phyloP scores from a whole-genome alignment of 2,888 invertebrate genomes.

The Thymelicus sylvestris region DNA sequence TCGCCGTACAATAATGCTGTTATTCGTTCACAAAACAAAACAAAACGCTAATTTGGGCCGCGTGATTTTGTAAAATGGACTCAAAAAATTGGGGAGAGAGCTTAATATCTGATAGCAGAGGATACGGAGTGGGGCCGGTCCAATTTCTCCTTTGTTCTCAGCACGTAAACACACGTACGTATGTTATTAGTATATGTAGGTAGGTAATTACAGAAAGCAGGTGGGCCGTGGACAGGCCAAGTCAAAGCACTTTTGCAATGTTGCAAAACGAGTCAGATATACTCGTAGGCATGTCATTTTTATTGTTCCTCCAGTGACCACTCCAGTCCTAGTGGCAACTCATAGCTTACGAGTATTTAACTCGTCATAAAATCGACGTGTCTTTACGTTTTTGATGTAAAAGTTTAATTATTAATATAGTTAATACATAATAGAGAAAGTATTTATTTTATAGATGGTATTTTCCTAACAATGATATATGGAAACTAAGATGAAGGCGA shows the following conservation, averaged over 20 bases:
- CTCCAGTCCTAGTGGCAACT: conserved; percentile 1
- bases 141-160: conserved; percentile 45
- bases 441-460: no score
- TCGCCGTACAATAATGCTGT: conserved; percentile 22
- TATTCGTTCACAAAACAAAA: conserved; percentile 24
- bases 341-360: conserved; percentile 10
- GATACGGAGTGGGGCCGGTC: conserved; percentile 30
- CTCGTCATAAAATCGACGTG: conserved; percentile 16
- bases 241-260: conserved; percentile 43
- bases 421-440: no score
- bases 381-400: background rate
- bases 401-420: no score
- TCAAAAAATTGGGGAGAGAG: background rate
- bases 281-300: conserved; percentile 11
- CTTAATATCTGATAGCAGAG: conserved; percentile 6
- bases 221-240: conserved; percentile 43
- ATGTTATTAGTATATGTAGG: conserved; percentile 43
- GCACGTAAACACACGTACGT: conserved; percentile 38
- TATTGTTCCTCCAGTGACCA: conserved; percentile 18
- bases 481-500: no score
- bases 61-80: conserved; percentile 23
- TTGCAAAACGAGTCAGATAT: conserved; percentile 42
- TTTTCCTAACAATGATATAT: no score
- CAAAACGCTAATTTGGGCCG: conserved; percentile 25
- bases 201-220: conserved; percentile 46